Base-by-base conservation (phyloP, 2,888 invertebrate genomes). In the Brachyptera risi region DNA sequence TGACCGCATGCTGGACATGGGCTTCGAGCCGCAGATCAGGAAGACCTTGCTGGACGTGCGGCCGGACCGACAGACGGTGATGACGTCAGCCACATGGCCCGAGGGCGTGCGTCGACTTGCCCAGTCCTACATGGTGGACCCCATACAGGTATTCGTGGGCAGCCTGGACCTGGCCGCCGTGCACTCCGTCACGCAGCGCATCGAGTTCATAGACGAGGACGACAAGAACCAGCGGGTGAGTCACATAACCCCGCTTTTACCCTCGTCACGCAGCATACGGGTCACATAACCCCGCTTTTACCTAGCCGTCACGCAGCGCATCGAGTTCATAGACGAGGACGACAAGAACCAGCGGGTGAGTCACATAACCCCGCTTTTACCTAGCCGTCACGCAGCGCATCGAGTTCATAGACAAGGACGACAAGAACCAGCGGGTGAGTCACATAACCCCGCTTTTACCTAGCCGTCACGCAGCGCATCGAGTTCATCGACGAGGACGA, bases 41-140 rank as follows among this genome's bases (percentile, higher is more conserved):
- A 90, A 89, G 72, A 85, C 89, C 13, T 76, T 94, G 66, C 79
- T 90, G 62, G 86, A 88, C 70, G 84, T 94, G 21, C 82, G 93
- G 58, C 92, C 94, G 5, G 93, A 93, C 71, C 78, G 95, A 58
- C 96, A 97, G 73, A 94, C 94, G n/a, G 85, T 96, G 0, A 95
- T 97, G 95, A 97, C 96, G 0, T 91, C n/a, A n/a, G 97, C 97
- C 13, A 97, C 97, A 0, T 97, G 96, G 97, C 96, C 96, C 0
- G 77, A 82, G 58, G 91, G 88, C 42, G 96, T 97, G 1, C 82
- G 94, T 15, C 80, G 90, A 17, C 78, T 97, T 42, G 96, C 95
- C 0, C 82, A 87, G 65, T 85, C 86, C 1, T 96, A 96, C 72
- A 92, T 94, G 87, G 86, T 83, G 59, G 85, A 95, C 73, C 96